Percentiles rank a stretch among this genome's conserved stretches.
These are phyloP conservation scores for Tonatia bakeri DNA, from an alignment of 2,113 vertebrate genomes.

Conservation along the genomic window DNA sequence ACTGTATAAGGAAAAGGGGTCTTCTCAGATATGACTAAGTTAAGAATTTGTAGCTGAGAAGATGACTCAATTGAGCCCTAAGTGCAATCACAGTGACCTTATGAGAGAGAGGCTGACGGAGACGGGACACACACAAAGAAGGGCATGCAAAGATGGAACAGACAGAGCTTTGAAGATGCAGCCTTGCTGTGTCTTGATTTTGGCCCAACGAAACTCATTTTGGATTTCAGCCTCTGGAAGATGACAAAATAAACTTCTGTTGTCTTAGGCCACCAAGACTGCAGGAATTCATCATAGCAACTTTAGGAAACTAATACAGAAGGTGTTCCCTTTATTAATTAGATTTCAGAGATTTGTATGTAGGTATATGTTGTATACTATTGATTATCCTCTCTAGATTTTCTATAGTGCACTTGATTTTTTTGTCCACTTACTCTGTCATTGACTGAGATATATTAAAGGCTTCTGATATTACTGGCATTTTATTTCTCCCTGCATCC, in stretches of 20 bases:
- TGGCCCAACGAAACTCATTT: neutral
- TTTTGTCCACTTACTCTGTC: neutral
- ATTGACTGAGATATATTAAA: neutral
- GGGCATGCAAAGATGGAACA: neutral
- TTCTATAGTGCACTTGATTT: neutral
- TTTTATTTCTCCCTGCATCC: neutral
- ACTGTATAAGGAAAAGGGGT: neutral
- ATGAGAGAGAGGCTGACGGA: neutral
- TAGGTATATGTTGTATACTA: neutral
- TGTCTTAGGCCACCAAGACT: neutral
- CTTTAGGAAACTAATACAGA: neutral
- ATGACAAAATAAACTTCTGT: neutral
- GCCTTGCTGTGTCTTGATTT: neutral
- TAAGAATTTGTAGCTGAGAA: neutral
- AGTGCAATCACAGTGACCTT: neutral
- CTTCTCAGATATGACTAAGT: neutral
- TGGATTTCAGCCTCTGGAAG: neutral
- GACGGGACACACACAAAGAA: neutral
- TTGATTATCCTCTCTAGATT: neutral
- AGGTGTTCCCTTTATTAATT: neutral
- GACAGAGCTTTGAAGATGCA: neutral
- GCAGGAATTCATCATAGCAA: neutral
- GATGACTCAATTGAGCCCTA: neutral
- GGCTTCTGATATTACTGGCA: neutral
- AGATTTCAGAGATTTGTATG: neutral